Evolutionary conservation across 2,113 vertebrate genomes (phyloP).

Genomic region (Paracanthobrama guichenoti): DNA sequence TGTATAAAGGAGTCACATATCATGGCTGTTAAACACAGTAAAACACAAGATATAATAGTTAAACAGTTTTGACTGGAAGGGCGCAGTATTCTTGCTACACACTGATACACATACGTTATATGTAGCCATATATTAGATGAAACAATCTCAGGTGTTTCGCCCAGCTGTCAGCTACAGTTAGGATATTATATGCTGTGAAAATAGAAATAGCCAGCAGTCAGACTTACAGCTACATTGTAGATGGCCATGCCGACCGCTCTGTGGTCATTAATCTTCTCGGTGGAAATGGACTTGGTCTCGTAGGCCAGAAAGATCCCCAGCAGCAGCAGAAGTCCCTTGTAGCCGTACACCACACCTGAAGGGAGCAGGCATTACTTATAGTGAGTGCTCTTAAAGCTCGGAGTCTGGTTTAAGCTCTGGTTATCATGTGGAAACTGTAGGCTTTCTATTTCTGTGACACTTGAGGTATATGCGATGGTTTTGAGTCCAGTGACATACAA

Average conservation of each 20-base stretch:
- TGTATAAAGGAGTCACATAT: background rate
- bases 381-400: background rate
- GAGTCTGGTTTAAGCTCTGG: background rate
- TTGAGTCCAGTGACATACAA: background rate
- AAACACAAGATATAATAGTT: background rate
- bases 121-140: background rate
- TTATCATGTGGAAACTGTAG: background rate
- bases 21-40: background rate
- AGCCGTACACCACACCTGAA: slow-evolving; percentile 91
- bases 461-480: background rate
- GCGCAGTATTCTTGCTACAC: background rate
- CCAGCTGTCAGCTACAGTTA: background rate
- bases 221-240: slow-evolving; percentile 63
- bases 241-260: slow-evolving; percentile 63
- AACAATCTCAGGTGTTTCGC: background rate
- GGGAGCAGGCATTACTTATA: background rate
- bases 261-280: slow-evolving; percentile 68
- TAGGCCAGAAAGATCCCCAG: slow-evolving; percentile 93
- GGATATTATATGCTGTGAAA: slow-evolving; percentile 24
- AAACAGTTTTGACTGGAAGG: background rate
- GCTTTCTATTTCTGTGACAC: background rate
- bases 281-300: slow-evolving; percentile 90
- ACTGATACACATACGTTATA: background rate
- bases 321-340: slow-evolving; percentile 89
- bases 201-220: slow-evolving; percentile 32